Percentiles rank a stretch among this genome's conserved stretches.
Evolutionary conservation across 2,888 invertebrate species (phyloP).

Genomic region (Diplazon laetatorius): DNA sequence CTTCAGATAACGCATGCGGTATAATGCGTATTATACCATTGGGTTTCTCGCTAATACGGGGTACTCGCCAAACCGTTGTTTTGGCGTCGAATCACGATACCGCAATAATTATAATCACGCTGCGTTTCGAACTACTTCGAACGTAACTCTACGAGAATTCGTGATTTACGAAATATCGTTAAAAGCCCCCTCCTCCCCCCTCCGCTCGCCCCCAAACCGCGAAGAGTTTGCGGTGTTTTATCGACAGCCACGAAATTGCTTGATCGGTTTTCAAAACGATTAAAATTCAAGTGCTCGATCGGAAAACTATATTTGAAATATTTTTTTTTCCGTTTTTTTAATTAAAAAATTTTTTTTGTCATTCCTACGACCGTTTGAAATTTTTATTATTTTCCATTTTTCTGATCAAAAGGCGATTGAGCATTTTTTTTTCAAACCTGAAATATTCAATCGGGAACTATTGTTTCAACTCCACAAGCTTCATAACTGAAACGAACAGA

Average conservation of each 20-base stretch:
- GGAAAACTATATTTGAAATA: not conserved
- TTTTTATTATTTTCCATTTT: no score
- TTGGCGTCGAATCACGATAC: slow-evolving; percentile 65
- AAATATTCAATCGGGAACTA: no score
- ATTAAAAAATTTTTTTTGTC: no score
- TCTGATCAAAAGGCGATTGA: no score
- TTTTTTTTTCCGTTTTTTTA: no score
- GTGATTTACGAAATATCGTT: slow-evolving; percentile 72
- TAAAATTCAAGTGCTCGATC: not conserved
- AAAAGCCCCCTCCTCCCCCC: no score
- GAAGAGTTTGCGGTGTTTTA: slow-evolving; percentile 35
- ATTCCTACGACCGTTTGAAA: no score
- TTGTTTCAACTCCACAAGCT: no score
- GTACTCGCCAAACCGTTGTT: slow-evolving; percentile 59
- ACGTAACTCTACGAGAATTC: slow-evolving; percentile 67
- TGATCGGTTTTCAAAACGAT: slow-evolving; percentile 5
- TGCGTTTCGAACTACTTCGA: slow-evolving; percentile 69
- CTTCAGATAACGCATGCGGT: slow-evolving; percentile 50
- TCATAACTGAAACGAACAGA: no score
- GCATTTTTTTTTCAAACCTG: no score
- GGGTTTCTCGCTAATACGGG: slow-evolving; percentile 47
- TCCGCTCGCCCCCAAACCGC: no score
- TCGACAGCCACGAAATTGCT: slow-evolving; percentile 16
- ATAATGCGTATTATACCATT: slow-evolving; percentile 49
- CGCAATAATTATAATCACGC: slow-evolving; percentile 69